Evolutionary conservation across 2,888 invertebrate species (phyloP).

Genomic region (Micoletzkya japonica): DNA sequence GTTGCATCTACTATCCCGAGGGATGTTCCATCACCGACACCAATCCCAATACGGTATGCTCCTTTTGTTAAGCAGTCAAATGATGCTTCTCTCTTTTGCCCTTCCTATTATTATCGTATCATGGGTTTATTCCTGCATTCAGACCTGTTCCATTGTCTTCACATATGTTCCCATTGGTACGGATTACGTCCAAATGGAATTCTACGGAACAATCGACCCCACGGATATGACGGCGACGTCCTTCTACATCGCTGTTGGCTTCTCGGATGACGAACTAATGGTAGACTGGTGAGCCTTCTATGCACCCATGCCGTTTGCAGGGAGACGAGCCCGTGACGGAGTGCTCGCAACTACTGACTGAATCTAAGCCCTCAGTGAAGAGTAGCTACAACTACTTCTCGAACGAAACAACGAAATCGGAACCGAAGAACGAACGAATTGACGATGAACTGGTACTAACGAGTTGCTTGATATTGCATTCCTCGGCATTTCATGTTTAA

Average conservation of each 20-base stretch:
- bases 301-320: not conserved
- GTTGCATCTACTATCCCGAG: no score
- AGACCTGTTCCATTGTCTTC: no score
- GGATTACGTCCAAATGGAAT: conserved; percentile 20
- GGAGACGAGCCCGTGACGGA: conserved; percentile 12
- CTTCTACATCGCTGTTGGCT: conserved; percentile 13
- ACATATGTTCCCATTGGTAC: no score
- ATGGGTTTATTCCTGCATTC: no score
- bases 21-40: no score
- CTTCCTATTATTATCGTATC: no score
- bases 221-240: not conserved
- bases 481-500: no score
- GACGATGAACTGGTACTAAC: conserved; percentile 18
- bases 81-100: no score
- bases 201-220: not conserved
- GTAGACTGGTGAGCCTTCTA: not conserved
- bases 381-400: conserved; percentile 17
- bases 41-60: no score
- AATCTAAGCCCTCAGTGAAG: not conserved
- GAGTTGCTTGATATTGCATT: no score
- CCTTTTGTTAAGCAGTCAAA: no score
- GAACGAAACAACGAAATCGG: not conserved
- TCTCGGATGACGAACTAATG: conserved; percentile 16
- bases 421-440: conserved; percentile 5
- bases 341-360: conserved; percentile 7